These are phyloP conservation scores for Ceratosolen fusciceps DNA, from an alignment of 1,140 invertebrate genomes.

Conservation along the genomic window DNA sequence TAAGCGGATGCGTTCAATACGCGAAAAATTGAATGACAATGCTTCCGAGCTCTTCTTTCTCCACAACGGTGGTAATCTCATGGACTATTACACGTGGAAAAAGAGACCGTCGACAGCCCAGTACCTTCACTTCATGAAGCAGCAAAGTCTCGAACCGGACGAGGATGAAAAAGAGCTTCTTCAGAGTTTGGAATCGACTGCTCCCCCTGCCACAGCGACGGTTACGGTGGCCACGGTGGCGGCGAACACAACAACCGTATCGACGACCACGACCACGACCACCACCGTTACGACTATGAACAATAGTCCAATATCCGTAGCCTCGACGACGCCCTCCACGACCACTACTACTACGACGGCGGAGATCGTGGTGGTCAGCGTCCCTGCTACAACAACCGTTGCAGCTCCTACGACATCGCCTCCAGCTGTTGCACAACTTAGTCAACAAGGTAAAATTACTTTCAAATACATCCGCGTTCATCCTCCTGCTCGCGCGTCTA, in stretches of 20 bases:
- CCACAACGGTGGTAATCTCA: constrained; percentile 87
- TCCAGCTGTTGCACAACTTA: constrained; percentile 75
- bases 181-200: background rate
- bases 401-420: constrained; percentile 76
- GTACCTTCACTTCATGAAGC: constrained; percentile 82
- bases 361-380: constrained; percentile 78
- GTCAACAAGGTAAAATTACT: constrained; percentile 71
- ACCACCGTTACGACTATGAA: background rate
- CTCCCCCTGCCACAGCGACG: background rate
- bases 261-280: background rate
- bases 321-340: background rate
- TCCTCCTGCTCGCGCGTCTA: too few species aligned
- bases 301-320: background rate
- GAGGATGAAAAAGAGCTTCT: constrained; percentile 74
- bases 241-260: background rate
- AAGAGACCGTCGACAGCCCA: constrained; percentile 82
- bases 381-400: constrained; percentile 76
- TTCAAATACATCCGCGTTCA: too few species aligned
- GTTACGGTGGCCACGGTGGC: background rate
- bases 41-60: constrained; percentile 88
- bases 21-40: constrained; percentile 82
- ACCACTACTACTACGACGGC: constrained; percentile 56
- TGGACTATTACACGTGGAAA: constrained; percentile 87
- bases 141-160: constrained; percentile 80
- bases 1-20: constrained; percentile 65